Percentiles rank a stretch among this genome's conserved stretches.
Evolutionary conservation across 2,113 vertebrate species (phyloP).

Genomic region (Austrofundulus limnaeus): DNA sequence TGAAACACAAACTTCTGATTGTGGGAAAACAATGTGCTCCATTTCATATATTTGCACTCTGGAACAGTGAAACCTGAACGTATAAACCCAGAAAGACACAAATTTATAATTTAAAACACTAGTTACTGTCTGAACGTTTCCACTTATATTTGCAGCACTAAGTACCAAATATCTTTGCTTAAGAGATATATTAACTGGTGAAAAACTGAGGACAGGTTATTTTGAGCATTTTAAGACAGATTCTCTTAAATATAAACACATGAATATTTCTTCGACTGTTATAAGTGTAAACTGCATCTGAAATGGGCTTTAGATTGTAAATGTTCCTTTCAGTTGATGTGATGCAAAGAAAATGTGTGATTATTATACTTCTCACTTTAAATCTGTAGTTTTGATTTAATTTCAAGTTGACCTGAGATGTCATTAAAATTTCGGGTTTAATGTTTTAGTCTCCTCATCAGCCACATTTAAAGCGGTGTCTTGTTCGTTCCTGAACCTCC

Average conservation of each 20-base stretch:
- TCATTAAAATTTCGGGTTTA: neutral
- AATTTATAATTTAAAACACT: no score
- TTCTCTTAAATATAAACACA: neutral
- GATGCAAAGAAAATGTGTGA: no score
- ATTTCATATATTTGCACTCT: no score
- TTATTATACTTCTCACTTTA: neutral
- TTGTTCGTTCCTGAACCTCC: neutral
- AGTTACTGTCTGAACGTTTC: no score
- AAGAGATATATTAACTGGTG: no score
- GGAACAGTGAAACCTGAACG: no score
- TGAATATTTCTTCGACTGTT: neutral
- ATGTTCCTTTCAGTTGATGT: neutral
- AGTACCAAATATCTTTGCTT: no score
- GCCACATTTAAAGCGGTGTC: neutral
- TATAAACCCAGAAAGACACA: no score
- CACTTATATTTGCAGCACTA: no score
- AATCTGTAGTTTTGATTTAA: neutral
- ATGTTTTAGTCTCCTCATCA: neutral
- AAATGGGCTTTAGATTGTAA: neutral
- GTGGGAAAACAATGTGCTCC: slow-evolving; percentile 11
- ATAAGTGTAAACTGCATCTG: neutral
- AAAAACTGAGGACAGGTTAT: neutral
- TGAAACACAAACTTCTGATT: slow-evolving; percentile 58
- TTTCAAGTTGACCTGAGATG: neutral
- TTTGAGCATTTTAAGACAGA: neutral